phyloP scores from a whole-genome alignment of 2,888 invertebrate species.

The Nymphalis c-album region DNA sequence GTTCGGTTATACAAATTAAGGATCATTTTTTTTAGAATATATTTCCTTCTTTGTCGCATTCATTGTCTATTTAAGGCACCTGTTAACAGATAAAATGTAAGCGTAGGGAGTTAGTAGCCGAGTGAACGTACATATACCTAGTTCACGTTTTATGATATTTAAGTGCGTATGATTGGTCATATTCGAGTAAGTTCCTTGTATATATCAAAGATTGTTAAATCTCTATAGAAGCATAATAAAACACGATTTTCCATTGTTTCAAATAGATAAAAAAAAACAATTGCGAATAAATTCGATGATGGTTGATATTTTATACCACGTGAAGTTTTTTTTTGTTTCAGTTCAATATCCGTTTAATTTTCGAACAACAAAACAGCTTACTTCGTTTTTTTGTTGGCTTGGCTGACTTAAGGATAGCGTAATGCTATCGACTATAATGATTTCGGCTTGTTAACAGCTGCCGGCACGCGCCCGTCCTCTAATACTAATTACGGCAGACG shows the following conservation, averaged over 20 bases:
- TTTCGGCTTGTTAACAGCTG: slow-evolving; percentile 49
- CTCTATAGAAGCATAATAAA: background rate
- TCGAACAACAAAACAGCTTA: background rate
- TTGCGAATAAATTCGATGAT: no score
- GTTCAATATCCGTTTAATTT: slow-evolving; percentile 12
- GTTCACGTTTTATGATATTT: slow-evolving; percentile 11
- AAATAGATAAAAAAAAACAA: no score
- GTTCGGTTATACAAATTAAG: background rate
- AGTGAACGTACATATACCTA: background rate
- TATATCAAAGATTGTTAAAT: background rate
- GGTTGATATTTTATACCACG: background rate
- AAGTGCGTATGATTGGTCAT: slow-evolving; percentile 11
- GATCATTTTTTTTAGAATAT: no score
- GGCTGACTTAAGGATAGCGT: slow-evolving; percentile 15
- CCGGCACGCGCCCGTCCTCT: slow-evolving; percentile 64
- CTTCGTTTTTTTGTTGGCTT: background rate
- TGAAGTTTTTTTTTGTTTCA: background rate
- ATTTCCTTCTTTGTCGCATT: no score
- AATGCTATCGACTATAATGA: slow-evolving; percentile 39
- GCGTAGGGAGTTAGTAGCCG: background rate
- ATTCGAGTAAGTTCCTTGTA: slow-evolving; percentile 12
- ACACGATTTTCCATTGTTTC: background rate
- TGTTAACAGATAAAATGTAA: background rate
- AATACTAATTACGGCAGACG: slow-evolving; percentile 71
- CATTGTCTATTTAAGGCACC: background rate